phyloP scores from a whole-genome alignment of 64 coral and sea anemone species.

The Anthopleura sola region DNA sequence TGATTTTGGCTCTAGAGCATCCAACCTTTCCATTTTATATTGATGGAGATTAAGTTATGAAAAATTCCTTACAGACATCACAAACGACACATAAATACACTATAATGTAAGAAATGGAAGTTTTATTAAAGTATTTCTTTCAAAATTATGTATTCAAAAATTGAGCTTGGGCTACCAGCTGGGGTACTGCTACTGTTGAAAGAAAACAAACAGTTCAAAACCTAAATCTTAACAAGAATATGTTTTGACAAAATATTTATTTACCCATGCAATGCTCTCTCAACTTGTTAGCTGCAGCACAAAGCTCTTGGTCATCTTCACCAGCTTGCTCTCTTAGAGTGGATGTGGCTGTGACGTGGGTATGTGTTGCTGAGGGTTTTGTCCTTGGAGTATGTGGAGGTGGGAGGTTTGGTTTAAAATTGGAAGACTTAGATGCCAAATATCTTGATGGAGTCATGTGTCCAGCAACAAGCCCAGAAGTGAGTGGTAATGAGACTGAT shows the following conservation, averaged over 20 bases:
- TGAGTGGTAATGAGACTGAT: not conserved
- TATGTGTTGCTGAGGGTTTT: not conserved
- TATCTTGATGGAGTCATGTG: not conserved
- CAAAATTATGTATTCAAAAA: too few species aligned
- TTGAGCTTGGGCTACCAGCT: too few species aligned
- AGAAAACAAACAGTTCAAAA: too few species aligned
- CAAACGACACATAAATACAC: too few species aligned
- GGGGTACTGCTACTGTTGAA: not conserved
- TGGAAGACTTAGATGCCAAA: not conserved
- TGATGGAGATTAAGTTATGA: too few species aligned
- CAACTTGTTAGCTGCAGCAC: not conserved
- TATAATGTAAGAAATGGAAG: too few species aligned
- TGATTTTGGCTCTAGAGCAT: too few species aligned
- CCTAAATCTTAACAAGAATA: too few species aligned
- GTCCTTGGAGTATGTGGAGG: not conserved
- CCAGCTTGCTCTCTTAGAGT: not conserved
- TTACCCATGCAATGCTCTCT: not conserved
- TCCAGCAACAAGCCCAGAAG: not conserved
- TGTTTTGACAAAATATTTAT: too few species aligned
- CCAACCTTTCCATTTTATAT: too few species aligned
- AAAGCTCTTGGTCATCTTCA: slow-evolving; percentile 7
- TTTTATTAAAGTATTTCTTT: too few species aligned
- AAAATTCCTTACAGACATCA: too few species aligned
- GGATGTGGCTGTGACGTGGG: not conserved
- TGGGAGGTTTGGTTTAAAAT: not conserved